phyloP scores from a whole-genome alignment of 1,140 invertebrate genomes.

The Leptinotarsa defecta region DNA sequence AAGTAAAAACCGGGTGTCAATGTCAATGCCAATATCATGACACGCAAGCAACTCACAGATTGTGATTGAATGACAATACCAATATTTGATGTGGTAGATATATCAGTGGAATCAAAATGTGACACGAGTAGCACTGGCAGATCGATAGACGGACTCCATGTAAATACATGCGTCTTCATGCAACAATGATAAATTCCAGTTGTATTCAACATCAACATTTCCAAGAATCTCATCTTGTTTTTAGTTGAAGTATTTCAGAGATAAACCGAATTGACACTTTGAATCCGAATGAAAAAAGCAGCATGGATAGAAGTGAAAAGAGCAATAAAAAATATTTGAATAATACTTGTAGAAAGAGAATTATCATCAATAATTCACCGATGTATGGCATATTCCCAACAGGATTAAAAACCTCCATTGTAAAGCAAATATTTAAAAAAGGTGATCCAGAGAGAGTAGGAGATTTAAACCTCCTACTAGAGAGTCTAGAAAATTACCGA shows the following conservation, averaged over 20 bases:
- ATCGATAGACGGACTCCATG: not conserved
- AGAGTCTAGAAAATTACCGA: too few relatives aligned
- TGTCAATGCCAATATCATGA: not conserved
- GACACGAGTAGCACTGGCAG: not conserved
- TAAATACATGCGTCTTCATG: not conserved
- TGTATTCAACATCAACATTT: not conserved
- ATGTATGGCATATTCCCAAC: too few relatives aligned
- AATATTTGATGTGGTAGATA: not conserved
- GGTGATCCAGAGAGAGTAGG: too few relatives aligned
- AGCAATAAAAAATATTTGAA: too few relatives aligned
- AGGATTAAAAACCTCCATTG: too few relatives aligned
- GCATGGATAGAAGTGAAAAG: too few relatives aligned
- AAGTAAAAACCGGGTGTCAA: not conserved
- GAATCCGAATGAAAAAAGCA: too few relatives aligned
- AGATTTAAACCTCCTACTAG: too few relatives aligned
- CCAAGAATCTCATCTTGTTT: not conserved
- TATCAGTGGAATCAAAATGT: not conserved
- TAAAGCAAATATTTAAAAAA: too few relatives aligned
- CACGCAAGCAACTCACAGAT: not conserved
- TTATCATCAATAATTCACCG: too few relatives aligned
- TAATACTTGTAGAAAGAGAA: too few relatives aligned
- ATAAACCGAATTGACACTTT: too few relatives aligned
- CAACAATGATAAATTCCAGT: conserved; percentile 3
- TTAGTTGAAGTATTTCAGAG: not conserved
- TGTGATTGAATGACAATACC: not conserved